Base-by-base conservation (phyloP, 2,113 vertebrate genomes). In the Rhegmatorhina hoffmannsi region DNA sequence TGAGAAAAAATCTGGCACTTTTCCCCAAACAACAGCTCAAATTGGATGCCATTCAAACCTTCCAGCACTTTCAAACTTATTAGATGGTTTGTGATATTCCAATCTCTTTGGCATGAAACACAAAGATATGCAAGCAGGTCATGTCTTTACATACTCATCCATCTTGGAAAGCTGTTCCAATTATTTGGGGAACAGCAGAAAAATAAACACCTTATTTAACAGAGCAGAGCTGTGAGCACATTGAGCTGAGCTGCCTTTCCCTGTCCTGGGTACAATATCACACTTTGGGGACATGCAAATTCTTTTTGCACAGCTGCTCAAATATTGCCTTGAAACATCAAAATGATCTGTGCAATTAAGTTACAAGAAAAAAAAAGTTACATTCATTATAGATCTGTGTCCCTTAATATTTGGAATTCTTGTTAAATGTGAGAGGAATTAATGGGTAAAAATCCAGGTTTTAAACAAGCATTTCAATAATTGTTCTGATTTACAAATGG, bases 271-370 rank as follows among this genome's bases (percentile, higher is more conserved):
- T 46, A 44, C 49, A 78, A 25, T 63, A 82, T 33, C 66, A 68
- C 34, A 93, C 75, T 80, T 87, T 69, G 52, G 49, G 74, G 86
- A 76, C 34, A 78, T 63, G 56, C 50, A 88, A 38, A 83, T 63
- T 44, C 62, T 49, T 88, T 93, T 70, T 90, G 89, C 82, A 91
- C 80, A 95, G 72, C 82, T 96, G 84, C 76, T 95, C 74, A 80
- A 72, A 69, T n/a, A 91, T 38, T 89, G 70, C 74, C 73, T 85
- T 43, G 63, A 89, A 95, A 59, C 64, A 80, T 76, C 68, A 94
- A 70, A 95, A 93, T 79, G 10, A 84, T 74, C 40, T 80, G 44
- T 62, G 25, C 69, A 92, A 88, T 94, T 89, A 95, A 73, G 26
- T 53, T 91, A 59, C n/a, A 75, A 53, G 83, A 43, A 80, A 88